Evolutionary conservation across 2,113 vertebrate genomes (phyloP), one percentile per base, ranked within the genome.

Genomic region (Planiliza haematocheilus): DNA sequence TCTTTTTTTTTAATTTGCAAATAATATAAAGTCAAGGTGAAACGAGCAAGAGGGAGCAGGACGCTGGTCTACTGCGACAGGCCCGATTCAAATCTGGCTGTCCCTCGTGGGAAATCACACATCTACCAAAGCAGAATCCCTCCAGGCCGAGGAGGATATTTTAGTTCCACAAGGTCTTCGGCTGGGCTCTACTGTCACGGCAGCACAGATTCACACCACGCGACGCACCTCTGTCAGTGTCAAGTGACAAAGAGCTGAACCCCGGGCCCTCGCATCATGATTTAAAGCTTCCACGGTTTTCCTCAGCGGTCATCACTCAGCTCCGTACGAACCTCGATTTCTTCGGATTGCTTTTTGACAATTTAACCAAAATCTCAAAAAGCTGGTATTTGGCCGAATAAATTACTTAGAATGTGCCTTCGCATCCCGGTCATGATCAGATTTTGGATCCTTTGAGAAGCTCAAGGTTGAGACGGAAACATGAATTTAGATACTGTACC

Each of bases 111-210:
- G 91, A 92, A 92, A 92, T 92, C 87, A 91, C 70, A 86, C 83
- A 70, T 86, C 81, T 79, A 88, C 86, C 84, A 89, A 90, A 88
- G 91, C 88, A 92, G 89, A 75, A 91, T 89, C 89, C 91, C 91
- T 90, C 41, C 86, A 90, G 91, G 87, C 83, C 70, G 45, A 60
- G 58, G 46, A 14, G 70, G 91, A 82, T 92, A 92, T 91, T 92
- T 92, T 75, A 63, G 89, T 90, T 90, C 74, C 72, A 85, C 86
- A 83, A 91, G 89, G 91, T 91, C 87, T 87, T 87, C 75, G 77
- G 62, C 81, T 79, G 77, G 59, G 75, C 70, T 88, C 80, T 83
- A 76, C 73, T 89, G 76, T 67, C 42, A 13, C 72, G 1, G 70
- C 75, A 86, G 82, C 82, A 83, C 69, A 80, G 73, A 83, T 86